Evolutionary conservation across 2,888 invertebrate genomes (phyloP).

Genomic region (Entomobrya multifasciata): DNA sequence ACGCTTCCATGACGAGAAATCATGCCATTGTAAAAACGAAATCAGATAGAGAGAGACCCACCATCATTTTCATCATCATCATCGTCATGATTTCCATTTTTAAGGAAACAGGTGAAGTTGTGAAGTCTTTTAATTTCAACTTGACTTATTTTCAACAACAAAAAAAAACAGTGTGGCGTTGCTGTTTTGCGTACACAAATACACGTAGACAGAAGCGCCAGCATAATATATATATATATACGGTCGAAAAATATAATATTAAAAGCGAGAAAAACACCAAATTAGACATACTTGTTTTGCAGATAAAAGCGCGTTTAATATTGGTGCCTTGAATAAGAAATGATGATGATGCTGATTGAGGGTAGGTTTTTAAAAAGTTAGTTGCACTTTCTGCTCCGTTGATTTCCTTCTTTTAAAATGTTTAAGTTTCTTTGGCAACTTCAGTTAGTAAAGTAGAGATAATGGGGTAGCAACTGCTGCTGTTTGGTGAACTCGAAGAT

Average conservation of each 20-base stretch:
- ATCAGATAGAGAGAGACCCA: slow-evolving; percentile 48
- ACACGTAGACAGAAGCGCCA: neutral
- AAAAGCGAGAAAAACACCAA: slow-evolving; percentile 67
- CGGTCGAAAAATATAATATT: slow-evolving; percentile 54
- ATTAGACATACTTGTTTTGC: slow-evolving; percentile 75
- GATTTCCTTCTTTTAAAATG: slow-evolving; percentile 58
- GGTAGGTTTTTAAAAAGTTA: slow-evolving; percentile 72
- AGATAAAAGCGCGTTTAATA: slow-evolving; percentile 75
- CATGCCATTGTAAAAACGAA: slow-evolving; percentile 33
- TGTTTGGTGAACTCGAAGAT: slow-evolving; percentile 50
- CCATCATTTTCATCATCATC: slow-evolving; percentile 34
- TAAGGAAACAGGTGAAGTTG: slow-evolving; percentile 70
- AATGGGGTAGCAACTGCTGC: slow-evolving; percentile 58
- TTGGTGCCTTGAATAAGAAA: slow-evolving; percentile 66
- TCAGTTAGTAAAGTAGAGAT: slow-evolving; percentile 22
- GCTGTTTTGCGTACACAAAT: neutral
- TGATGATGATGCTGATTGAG: slow-evolving; percentile 49
- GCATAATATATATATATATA: too few relatives aligned
- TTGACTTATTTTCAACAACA: slow-evolving; percentile 69
- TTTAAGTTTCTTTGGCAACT: slow-evolving; percentile 34
- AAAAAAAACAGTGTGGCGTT: slow-evolving; percentile 24
- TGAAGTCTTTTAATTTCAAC: slow-evolving; percentile 60
- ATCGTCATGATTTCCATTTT: slow-evolving; percentile 52
- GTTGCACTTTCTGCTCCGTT: slow-evolving; percentile 78
- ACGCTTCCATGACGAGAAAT: slow-evolving; percentile 55